Evolutionary conservation across 2,888 invertebrate genomes (phyloP).

Genomic region (Drosophila anceps): DNA sequence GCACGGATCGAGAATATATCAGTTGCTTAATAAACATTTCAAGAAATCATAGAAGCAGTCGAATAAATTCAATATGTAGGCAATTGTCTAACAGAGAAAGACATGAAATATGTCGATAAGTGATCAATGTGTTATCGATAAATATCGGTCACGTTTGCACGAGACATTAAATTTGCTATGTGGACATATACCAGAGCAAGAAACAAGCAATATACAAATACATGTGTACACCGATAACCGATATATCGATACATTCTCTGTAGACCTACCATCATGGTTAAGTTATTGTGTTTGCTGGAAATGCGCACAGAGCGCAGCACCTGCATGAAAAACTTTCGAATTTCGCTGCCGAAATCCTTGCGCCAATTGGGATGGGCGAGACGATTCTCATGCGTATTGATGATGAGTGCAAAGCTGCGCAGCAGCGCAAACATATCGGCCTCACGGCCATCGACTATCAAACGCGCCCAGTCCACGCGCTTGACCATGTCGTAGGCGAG

Average conservation of each 20-base stretch:
- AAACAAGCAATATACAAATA: neutral
- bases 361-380: constrained; percentile 31
- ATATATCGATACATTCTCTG: neutral
- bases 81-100: neutral
- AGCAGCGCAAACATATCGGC: constrained; percentile 51
- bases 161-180: no score
- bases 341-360: constrained; percentile 14
- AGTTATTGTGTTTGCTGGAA: constrained; percentile 1
- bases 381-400: constrained; percentile 44
- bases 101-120: neutral
- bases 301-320: constrained; percentile 29
- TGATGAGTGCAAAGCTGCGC: constrained; percentile 49
- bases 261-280: constrained; percentile 52
- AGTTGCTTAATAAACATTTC: no score
- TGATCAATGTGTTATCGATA: neutral
- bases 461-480: constrained; percentile 49
- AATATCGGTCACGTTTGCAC: neutral
- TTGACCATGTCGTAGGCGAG: constrained; percentile 48
- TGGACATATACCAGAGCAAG: no score
- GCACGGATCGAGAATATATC: neutral
- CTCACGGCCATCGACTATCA: constrained; percentile 13
- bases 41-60: no score
- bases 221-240: neutral
- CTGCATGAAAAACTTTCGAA: constrained; percentile 46
- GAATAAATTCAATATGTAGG: neutral